Percentiles rank a stretch among this genome's conserved stretches.
Conservation (phyloP, 2,797 vertebrate genomes). For the Chelidonichthys spinosus region DNA sequence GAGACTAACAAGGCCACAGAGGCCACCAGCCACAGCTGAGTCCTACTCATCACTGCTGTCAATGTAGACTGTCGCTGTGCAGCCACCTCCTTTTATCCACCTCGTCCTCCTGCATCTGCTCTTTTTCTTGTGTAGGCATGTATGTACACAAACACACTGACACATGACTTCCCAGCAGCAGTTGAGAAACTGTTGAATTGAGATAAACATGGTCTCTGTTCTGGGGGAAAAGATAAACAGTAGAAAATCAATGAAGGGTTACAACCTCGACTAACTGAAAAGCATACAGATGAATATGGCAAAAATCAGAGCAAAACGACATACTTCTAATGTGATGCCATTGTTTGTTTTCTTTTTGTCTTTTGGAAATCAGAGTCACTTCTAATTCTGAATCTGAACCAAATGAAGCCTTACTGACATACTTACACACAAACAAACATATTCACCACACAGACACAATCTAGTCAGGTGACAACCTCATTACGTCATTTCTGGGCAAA, state of each 20-base stretch:
- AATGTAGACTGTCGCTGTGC: neutral
- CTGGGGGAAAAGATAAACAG: conserved; percentile 40
- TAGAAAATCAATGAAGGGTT: conserved; percentile 55
- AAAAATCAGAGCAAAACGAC: neutral
- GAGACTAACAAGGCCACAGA: conserved; percentile 57
- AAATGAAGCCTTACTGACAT: neutral
- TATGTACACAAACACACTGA: conserved; percentile 14
- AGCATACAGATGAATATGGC: neutral
- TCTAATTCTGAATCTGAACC: neutral
- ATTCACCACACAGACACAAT: neutral
- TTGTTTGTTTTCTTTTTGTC: neutral
- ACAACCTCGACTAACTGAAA: neutral
- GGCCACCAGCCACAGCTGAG: conserved; percentile 65
- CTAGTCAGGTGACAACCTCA: neutral
- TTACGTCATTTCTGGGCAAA: conserved; percentile 21
- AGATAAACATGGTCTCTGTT: conserved; percentile 4
- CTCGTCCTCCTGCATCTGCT: neutral
- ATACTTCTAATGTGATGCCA: neutral
- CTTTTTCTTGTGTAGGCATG: neutral
- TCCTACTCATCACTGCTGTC: conserved; percentile 58
- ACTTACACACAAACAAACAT: neutral
- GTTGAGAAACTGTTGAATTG: conserved; percentile 46
- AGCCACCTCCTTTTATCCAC: conserved; percentile 50
- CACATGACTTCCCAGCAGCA: conserved; percentile 57
- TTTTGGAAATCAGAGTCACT: neutral